phyloP scores from a whole-genome alignment of 1,140 invertebrate species.

The Apis cerana region DNA sequence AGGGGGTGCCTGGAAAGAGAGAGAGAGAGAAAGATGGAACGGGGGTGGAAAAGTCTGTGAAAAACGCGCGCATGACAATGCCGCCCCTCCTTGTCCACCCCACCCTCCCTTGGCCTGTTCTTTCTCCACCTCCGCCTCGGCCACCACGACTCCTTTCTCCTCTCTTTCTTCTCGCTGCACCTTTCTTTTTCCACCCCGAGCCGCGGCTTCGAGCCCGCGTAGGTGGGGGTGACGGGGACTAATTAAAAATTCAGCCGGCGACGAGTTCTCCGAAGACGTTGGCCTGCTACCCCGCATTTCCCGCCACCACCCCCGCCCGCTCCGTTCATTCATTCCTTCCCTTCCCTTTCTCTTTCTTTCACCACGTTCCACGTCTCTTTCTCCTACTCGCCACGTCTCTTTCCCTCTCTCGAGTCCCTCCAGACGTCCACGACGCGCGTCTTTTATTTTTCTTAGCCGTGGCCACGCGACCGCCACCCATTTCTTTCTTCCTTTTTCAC shows the following conservation, averaged over 20 bases:
- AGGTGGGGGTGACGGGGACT: slow-evolving; percentile 72
- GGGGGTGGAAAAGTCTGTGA: slow-evolving; percentile 79
- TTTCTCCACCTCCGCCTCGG: slow-evolving; percentile 43
- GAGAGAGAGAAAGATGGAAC: not conserved
- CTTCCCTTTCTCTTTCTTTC: slow-evolving; percentile 52
- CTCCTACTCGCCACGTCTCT: not conserved
- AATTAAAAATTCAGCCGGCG: slow-evolving; percentile 79
- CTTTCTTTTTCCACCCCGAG: slow-evolving; percentile 20
- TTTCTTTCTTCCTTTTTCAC: slow-evolving; percentile 54
- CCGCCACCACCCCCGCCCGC: slow-evolving; percentile 40
- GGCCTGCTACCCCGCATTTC: slow-evolving; percentile 65
- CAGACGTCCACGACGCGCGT: slow-evolving; percentile 41
- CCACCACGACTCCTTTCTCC: slow-evolving; percentile 1
- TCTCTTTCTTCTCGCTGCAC: not conserved
- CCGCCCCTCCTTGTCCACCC: slow-evolving; percentile 68
- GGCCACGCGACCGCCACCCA: slow-evolving; percentile 57
- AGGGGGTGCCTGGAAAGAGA: slow-evolving; percentile 52
- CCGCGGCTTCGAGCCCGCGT: too few relatives aligned
- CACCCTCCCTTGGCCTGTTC: slow-evolving; percentile 39
- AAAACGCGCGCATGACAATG: slow-evolving; percentile 82
- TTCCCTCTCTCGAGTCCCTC: slow-evolving; percentile 14
- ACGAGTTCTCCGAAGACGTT: slow-evolving; percentile 72
- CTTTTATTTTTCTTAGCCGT: slow-evolving; percentile 56
- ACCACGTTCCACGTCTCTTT: not conserved
- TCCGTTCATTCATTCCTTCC: slow-evolving; percentile 56